phyloP scores from a whole-genome alignment of 1,140 invertebrate species.

The Nylanderia fulva region DNA sequence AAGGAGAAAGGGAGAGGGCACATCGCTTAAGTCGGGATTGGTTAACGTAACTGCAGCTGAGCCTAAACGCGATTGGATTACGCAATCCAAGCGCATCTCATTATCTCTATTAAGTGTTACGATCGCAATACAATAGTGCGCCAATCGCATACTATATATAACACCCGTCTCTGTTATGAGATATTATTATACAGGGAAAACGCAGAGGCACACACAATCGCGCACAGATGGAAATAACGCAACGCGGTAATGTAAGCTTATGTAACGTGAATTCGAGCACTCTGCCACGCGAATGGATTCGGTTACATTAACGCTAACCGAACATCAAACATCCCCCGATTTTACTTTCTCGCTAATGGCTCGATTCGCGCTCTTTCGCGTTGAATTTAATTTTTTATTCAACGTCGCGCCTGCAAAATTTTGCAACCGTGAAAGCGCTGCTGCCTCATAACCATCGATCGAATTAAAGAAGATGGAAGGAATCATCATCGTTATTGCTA shows the following conservation, averaged over 20 bases:
- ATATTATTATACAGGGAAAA: slow-evolving; percentile 9
- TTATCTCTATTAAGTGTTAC: slow-evolving; percentile 40
- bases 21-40: not conserved
- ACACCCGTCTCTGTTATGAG: not conserved
- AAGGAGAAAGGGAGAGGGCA: not conserved
- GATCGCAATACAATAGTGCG: slow-evolving; percentile 13
- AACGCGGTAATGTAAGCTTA: not conserved
- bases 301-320: not conserved
- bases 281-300: not conserved
- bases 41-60: slow-evolving; percentile 5
- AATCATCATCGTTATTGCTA: not conserved
- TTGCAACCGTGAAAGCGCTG: too few species aligned
- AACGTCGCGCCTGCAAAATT: not conserved
- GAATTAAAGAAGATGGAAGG: not conserved
- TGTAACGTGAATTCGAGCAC: not conserved
- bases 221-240: slow-evolving; percentile 4
- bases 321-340: not conserved
- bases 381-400: not conserved
- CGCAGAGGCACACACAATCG: not conserved
- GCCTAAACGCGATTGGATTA: slow-evolving; percentile 24
- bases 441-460: not conserved
- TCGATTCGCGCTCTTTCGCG: not conserved
- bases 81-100: slow-evolving; percentile 19
- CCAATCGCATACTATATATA: not conserved
- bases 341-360: not conserved